These are phyloP conservation scores for Puffinus mauretanicus DNA, from an alignment of 2,113 vertebrate genomes.

Conservation along the genomic window DNA sequence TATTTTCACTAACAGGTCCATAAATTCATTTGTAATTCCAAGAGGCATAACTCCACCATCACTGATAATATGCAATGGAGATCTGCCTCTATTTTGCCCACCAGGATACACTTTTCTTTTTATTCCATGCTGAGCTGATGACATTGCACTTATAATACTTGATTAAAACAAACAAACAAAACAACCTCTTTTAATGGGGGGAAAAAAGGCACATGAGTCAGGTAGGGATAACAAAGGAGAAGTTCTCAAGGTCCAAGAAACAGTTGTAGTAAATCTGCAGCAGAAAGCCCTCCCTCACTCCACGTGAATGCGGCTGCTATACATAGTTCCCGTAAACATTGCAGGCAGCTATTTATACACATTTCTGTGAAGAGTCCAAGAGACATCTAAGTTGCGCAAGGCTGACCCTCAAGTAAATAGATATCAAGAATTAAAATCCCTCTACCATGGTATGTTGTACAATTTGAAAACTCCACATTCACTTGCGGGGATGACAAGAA, in stretches of 20 bases:
- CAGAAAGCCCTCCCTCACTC: background rate
- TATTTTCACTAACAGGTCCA: background rate
- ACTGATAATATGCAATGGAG: background rate
- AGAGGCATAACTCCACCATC: background rate
- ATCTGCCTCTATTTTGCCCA: background rate
- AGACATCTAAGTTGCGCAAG: background rate
- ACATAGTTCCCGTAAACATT: background rate
- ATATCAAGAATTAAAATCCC: background rate
- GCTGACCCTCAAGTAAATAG: background rate
- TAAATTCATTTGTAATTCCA: background rate
- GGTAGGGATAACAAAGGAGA: background rate
- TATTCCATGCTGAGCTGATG: background rate
- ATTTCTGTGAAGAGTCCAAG: background rate
- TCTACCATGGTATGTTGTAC: background rate
- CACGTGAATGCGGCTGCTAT: background rate
- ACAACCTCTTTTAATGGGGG: accelerated
- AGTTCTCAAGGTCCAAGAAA: background rate
- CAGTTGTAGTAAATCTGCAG: background rate
- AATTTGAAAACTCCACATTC: background rate
- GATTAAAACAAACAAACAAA: background rate
- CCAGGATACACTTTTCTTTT: background rate
- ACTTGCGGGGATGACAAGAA: background rate
- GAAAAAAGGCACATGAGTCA: background rate
- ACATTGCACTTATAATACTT: background rate
- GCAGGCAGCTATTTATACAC: background rate